Percentiles rank a stretch among this genome's conserved stretches.
Conservation (phyloP, 2,797 vertebrate species). For the Hylomyscus alleni region DNA sequence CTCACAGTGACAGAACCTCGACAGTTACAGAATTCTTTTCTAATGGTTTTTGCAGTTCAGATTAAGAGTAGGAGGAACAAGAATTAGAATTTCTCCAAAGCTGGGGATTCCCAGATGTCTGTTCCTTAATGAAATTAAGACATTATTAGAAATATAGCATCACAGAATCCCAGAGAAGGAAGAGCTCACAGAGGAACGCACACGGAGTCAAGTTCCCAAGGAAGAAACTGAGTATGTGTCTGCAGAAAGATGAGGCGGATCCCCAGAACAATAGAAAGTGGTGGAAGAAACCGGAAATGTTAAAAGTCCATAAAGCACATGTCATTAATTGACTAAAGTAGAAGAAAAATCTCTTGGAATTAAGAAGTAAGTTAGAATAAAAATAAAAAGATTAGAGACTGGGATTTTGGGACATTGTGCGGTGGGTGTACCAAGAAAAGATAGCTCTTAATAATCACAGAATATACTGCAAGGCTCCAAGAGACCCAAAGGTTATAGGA, state of each 20-base stretch:
- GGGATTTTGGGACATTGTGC: neutral
- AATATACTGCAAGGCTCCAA: neutral
- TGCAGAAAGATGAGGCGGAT: neutral
- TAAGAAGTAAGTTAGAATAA: neutral
- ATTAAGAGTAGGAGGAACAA: neutral
- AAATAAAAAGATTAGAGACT: neutral
- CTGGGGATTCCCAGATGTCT: neutral
- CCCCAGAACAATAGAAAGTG: neutral
- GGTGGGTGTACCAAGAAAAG: neutral
- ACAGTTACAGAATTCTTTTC: neutral
- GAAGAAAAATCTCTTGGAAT: neutral
- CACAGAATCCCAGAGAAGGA: slow-evolving; percentile 16
- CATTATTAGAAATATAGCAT: neutral
- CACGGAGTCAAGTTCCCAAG: neutral
- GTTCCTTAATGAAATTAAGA: neutral
- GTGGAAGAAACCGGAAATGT: neutral
- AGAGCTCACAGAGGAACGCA: neutral
- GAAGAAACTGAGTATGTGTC: neutral
- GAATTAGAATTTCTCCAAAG: neutral
- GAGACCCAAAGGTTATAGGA: neutral
- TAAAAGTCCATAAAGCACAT: neutral
- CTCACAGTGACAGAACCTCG: neutral
- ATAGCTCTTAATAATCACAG: neutral
- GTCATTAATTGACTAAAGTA: neutral
- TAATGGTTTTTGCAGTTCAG: neutral